Conservation (phyloP, 2,113 vertebrate species). For the Lasiurus borealis region DNA sequence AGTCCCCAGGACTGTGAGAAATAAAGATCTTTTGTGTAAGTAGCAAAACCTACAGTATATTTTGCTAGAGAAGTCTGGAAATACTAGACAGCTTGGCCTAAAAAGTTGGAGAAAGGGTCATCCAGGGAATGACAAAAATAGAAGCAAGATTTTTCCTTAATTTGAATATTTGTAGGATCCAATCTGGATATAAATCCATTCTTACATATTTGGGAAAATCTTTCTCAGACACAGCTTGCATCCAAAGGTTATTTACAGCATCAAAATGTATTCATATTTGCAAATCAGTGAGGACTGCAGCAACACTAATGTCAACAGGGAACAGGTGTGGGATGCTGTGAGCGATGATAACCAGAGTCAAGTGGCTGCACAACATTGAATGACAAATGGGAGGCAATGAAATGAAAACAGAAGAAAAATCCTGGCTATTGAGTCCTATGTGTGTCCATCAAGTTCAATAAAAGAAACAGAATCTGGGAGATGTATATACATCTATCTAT, state of each 20-base stretch:
- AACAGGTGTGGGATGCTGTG: slow-evolving; percentile 64
- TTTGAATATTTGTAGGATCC: neutral
- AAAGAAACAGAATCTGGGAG: neutral
- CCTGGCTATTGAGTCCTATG: neutral
- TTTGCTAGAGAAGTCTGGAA: neutral
- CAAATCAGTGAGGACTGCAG: slow-evolving; percentile 47
- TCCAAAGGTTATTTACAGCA: slow-evolving; percentile 69
- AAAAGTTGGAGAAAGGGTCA: neutral
- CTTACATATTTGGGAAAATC: neutral
- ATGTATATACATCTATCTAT: accelerated
- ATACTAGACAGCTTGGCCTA: neutral
- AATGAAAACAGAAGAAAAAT: neutral
- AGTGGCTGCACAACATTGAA: neutral
- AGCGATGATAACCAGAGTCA: neutral
- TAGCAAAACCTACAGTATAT: neutral
- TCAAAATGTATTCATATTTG: slow-evolving; percentile 62
- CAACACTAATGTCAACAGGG: slow-evolving; percentile 38
- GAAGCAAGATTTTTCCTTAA: neutral
- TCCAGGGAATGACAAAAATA: slow-evolving; percentile 28
- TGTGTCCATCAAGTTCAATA: neutral
- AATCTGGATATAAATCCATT: slow-evolving; percentile 41
- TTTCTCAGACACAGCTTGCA: slow-evolving; percentile 55
- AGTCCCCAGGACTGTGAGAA: neutral
- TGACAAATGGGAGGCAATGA: neutral
- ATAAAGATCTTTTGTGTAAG: neutral